These are phyloP conservation scores for Elmis aenea DNA, from an alignment of 2,888 invertebrate genomes.

Conservation along the genomic window DNA sequence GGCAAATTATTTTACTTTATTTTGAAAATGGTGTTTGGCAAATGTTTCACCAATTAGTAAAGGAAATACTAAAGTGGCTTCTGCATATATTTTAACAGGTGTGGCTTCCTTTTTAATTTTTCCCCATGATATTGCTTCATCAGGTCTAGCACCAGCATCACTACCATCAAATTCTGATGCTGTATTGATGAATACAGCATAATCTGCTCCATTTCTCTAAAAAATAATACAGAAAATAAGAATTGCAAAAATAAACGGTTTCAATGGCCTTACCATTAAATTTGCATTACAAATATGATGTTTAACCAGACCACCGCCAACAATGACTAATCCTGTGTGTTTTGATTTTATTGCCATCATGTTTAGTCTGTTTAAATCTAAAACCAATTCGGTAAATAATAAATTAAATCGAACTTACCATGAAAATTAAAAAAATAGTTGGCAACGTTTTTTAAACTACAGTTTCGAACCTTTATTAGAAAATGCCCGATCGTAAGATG, in stretches of 20 bases:
- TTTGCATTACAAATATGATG: slow-evolving; percentile 99
- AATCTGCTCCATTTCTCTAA: slow-evolving; percentile 94
- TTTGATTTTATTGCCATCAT: slow-evolving; percentile 89
- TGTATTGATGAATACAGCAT: slow-evolving; percentile 91
- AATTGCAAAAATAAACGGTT: slow-evolving; percentile 3
- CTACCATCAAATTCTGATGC: slow-evolving; percentile 95
- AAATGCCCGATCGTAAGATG: too few relatives aligned
- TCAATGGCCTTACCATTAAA: slow-evolving; percentile 72
- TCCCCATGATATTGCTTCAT: slow-evolving; percentile 99
- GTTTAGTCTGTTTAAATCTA: slow-evolving; percentile 84
- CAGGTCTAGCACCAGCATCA: slow-evolving; percentile 95
- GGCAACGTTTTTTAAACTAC: too few relatives aligned
- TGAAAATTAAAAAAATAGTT: too few relatives aligned
- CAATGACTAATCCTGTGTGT: slow-evolving; percentile 93
- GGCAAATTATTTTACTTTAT: slow-evolving; percentile 8
- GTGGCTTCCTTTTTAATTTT: slow-evolving; percentile 85
- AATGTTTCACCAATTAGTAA: slow-evolving; percentile 94
- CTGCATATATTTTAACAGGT: slow-evolving; percentile 90
- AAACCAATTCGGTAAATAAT: too few relatives aligned
- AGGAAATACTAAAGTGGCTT: slow-evolving; percentile 92
- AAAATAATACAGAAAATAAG: slow-evolving; percentile 2
- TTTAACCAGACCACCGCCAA: slow-evolving; percentile 96
- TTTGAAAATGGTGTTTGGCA: slow-evolving; percentile 59
- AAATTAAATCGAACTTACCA: too few relatives aligned
- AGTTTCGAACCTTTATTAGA: too few relatives aligned